These are phyloP conservation scores for Bradypodion ventrale DNA, from an alignment of 2,797 vertebrate genomes.

Conservation along the genomic window DNA sequence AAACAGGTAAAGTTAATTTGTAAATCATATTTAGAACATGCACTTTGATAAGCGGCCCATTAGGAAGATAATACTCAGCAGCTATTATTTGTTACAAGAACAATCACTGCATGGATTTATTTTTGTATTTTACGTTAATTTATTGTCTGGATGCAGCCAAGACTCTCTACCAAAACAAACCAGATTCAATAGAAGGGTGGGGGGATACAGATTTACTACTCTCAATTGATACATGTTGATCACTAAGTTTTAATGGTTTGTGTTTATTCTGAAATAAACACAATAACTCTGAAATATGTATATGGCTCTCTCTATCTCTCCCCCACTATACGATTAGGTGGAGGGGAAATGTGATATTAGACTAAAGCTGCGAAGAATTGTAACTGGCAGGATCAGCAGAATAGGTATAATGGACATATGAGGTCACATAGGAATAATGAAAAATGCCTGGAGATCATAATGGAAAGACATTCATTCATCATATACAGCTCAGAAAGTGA, in stretches of 20 bases:
- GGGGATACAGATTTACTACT: no score
- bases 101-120: background rate
- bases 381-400: background rate
- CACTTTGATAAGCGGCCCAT: conserved; percentile 13
- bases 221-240: no score
- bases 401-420: background rate
- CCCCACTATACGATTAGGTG: no score
- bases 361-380: background rate
- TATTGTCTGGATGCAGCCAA: background rate
- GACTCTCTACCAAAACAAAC: background rate
- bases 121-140: background rate
- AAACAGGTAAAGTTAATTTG: conserved; percentile 14
- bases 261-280: background rate
- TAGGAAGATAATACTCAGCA: background rate
- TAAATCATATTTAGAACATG: conserved; percentile 16
- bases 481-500: no score
- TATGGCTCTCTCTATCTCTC: no score
- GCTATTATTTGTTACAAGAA: background rate
- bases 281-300: background rate
- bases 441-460: background rate
- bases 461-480: background rate
- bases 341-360: background rate
- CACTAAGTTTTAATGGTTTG: background rate
- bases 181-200: no score
- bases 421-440: background rate